Evolutionary conservation across 2,113 vertebrate species (phyloP).

Genomic region (Apeltes quadracus): DNA sequence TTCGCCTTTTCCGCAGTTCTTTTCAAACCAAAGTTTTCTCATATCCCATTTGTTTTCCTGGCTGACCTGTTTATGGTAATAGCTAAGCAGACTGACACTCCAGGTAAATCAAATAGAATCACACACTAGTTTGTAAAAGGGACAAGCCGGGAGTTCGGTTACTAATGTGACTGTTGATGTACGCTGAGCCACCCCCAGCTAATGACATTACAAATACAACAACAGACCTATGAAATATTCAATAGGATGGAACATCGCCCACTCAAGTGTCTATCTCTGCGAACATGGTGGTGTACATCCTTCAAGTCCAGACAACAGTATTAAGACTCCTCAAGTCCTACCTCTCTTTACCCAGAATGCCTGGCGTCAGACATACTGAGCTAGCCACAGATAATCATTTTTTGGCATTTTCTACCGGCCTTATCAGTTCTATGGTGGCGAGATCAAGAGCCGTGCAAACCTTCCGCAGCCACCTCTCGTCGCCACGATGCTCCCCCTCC

Average conservation of each 20-base stretch:
- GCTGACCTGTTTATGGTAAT: conserved; percentile 7
- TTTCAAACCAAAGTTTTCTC: conserved; percentile 24
- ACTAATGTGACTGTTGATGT: conserved; percentile 39
- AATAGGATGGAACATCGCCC: conserved; percentile 36
- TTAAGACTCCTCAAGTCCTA: conserved; percentile 25
- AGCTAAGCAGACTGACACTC: conserved; percentile 26
- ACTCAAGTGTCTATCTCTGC: conserved; percentile 31
- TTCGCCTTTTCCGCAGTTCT: not conserved
- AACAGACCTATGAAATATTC: conserved; percentile 59
- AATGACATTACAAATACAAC: conserved; percentile 54
- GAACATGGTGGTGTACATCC: conserved; percentile 35
- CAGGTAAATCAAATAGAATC: conserved; percentile 12
- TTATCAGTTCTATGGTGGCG: conserved; percentile 71
- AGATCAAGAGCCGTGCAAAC: conserved; percentile 65
- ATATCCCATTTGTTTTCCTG: conserved; percentile 19
- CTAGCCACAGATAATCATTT: conserved; percentile 75
- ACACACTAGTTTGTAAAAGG: conserved; percentile 25
- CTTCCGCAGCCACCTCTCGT: conserved; percentile 12
- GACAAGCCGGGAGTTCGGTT: conserved; percentile 22
- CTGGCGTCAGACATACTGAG: conserved; percentile 64
- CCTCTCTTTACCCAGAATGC: conserved; percentile 64
- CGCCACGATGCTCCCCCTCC: not conserved
- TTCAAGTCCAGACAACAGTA: conserved; percentile 23
- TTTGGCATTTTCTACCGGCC: conserved; percentile 68
- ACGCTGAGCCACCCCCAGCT: conserved; percentile 44